Conservation (phyloP, 2,113 vertebrate species). For the Falco punctatus region DNA sequence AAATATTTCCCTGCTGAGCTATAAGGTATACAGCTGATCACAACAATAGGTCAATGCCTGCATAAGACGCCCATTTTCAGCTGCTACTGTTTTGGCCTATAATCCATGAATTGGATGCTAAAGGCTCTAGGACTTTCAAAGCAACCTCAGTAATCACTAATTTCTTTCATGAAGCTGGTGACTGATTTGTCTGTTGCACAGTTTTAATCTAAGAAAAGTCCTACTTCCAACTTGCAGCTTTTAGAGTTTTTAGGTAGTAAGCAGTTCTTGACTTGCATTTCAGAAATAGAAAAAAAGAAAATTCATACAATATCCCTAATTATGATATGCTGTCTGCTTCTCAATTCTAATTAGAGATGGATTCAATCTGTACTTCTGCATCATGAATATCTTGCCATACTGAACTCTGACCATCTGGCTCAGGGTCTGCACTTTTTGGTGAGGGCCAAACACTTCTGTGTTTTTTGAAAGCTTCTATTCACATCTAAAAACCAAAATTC, state of each 20-base stretch:
- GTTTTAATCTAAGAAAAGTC: neutral
- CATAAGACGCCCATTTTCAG: neutral
- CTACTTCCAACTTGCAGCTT: neutral
- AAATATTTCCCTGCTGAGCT: neutral
- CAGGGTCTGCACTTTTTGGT: neutral
- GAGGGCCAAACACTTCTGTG: neutral
- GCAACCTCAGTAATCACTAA: neutral
- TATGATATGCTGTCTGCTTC: neutral
- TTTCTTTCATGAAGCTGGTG: neutral
- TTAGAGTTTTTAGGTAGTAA: neutral
- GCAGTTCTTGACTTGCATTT: neutral
- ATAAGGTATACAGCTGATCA: neutral
- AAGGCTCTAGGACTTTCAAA: neutral
- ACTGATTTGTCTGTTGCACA: neutral
- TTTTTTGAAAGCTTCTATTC: slow-evolving; percentile 7
- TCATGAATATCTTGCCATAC: neutral
- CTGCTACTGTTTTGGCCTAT: neutral
- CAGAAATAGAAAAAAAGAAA: neutral
- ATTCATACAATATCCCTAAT: neutral
- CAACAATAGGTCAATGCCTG: neutral
- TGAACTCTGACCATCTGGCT: neutral
- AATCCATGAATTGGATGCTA: neutral
- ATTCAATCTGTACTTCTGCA: neutral
- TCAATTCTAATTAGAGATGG: neutral
- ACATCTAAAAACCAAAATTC: neutral